Evolutionary conservation across 2,888 invertebrate species (phyloP), one percentile per base, ranked within the genome.

Genomic region (Cerastis rubricosa): DNA sequence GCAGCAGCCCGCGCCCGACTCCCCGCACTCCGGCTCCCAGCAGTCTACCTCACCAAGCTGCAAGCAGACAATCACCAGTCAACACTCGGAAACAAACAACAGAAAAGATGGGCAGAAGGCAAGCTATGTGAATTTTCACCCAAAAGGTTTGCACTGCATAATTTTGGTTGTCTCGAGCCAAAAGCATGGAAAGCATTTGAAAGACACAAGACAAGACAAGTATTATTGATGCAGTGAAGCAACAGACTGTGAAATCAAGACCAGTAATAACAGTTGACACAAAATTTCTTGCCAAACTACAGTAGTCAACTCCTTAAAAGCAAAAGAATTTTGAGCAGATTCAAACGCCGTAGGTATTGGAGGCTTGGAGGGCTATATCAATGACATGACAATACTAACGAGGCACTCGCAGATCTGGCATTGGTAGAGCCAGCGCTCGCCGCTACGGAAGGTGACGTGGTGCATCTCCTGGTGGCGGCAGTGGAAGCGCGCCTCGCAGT

Each of bases 351-450:
- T 25, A 54, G n/a, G n/a, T 57, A 12, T 57, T 57, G n/a, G 25
- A 25, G 25, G 35, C 35, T 35, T 35, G 35, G 35, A 35, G 35
- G 35, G 35, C 63, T 22, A 40, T 19, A 43, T 14, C 14, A 64
- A 22, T 19, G 6, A 35, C n/a, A 12, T 29, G 2, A 35, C 25
- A 12, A 66, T 79, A 95, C 97, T 97, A 92, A 98, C 98, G 94
- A 98, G 97, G 95, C 99, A 99, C 97, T 99, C 98, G 97, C 99
- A 99, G 84, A 98, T 98, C 97, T 98, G 98, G 95, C 99, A 99
- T 95, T 99, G 98, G 96, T 98, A 98, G 88, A 98, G 98, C 99
- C 99, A 99, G 90, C 98, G 97, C 93, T 99, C 98, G 73, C 98
- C 98, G 93, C 98, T 98, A 93, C 97, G 97, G 93, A 98, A 98